phyloP scores from a whole-genome alignment of 2,113 vertebrate genomes.

The Todiramphus chloris region DNA sequence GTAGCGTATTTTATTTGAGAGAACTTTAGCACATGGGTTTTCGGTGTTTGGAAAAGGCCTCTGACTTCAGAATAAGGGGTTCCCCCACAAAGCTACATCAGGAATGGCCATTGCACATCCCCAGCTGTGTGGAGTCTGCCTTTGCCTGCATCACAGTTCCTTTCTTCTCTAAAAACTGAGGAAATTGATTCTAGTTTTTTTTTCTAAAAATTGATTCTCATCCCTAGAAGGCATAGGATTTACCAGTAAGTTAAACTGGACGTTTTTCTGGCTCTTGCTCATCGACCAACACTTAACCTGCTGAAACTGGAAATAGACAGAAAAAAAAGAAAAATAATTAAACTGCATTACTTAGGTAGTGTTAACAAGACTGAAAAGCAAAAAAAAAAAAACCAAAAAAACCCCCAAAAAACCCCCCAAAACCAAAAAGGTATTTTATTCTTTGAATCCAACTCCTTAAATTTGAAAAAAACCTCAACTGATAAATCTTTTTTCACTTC shows the following conservation, averaged over 20 bases:
- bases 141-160: not conserved
- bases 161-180: not conserved
- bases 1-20: not conserved
- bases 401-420: no score
- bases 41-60: not conserved
- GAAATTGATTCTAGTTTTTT: not conserved
- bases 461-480: not conserved
- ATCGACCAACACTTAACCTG: not conserved
- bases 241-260: not conserved
- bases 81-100: not conserved
- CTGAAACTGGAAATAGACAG: not conserved
- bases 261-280: not conserved
- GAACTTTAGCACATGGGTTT: not conserved
- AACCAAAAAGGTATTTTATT: not conserved
- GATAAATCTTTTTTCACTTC: not conserved
- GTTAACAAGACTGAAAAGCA: not conserved
- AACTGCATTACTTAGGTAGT: not conserved
- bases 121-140: fast-evolving
- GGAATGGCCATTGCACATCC: not conserved
- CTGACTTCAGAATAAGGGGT: not conserved
- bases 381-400: not conserved
- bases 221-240: not conserved
- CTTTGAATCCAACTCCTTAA: not conserved
- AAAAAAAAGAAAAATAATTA: not conserved
- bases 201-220: not conserved